A percentile compares a stretch with the other conserved stretches of the same genome.
phyloP scores from a whole-genome alignment of 2,888 invertebrate genomes.

The Agrotis puta region DNA sequence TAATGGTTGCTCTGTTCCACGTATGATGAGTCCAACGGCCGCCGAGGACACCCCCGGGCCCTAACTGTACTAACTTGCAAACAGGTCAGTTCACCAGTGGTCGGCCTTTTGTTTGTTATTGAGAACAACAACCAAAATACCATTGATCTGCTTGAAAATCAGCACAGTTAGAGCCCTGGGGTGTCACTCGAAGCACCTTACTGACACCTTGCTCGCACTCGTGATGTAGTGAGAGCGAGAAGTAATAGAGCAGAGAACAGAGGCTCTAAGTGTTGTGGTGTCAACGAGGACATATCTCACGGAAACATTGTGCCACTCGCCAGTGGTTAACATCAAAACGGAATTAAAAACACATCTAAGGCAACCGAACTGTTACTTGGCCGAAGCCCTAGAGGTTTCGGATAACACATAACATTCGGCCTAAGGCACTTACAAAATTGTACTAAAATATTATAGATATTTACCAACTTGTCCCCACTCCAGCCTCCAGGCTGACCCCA shows the following conservation, averaged over 20 bases:
- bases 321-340: conserved; percentile 56
- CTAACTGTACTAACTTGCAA: conserved; percentile 3
- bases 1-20: conserved; percentile 32
- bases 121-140: not conserved
- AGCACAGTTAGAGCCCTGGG: conserved; percentile 4
- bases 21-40: not conserved
- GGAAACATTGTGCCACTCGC: conserved; percentile 27
- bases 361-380: conserved; percentile 53
- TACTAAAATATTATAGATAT: conserved; percentile 53
- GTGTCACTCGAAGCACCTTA: conserved; percentile 2
- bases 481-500: not conserved
- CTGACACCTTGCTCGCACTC: conserved; percentile 9
- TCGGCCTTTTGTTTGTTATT: not conserved
- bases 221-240: not conserved
- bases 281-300: not conserved
- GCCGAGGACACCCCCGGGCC: conserved; percentile 2
- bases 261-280: not conserved
- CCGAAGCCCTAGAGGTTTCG: conserved; percentile 21
- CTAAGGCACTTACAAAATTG: conserved; percentile 57
- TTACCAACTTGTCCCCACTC: conserved; percentile 22
- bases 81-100: not conserved
- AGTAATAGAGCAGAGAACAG: not conserved
- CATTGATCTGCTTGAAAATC: conserved; percentile 2
- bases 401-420: conserved; percentile 31
- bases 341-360: conserved; percentile 19